Conservation (phyloP, 2,113 vertebrate species). For the Siphamia tubifer region DNA sequence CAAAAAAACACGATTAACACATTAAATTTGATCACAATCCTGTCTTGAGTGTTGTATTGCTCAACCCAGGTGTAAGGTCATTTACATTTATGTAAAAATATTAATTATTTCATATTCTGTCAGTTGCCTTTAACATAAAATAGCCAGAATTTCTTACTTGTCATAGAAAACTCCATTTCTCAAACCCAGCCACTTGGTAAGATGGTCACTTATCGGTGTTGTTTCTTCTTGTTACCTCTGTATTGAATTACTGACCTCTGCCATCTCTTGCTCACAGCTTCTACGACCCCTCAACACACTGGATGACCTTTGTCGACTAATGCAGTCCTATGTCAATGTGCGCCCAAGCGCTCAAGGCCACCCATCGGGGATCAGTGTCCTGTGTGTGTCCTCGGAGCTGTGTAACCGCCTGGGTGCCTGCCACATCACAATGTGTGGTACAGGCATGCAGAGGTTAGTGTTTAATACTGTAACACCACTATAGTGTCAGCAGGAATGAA, state of each 20-base stretch:
- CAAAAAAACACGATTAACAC: too few species aligned
- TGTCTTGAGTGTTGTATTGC: too few species aligned
- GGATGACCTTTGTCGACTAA: conserved; percentile 94
- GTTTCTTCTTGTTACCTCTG: background rate
- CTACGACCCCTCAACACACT: conserved; percentile 96
- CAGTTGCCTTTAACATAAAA: background rate
- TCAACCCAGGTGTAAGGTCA: too few species aligned
- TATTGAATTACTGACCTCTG: background rate
- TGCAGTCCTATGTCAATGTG: conserved; percentile 88
- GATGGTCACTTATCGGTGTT: background rate
- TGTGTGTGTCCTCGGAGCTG: conserved; percentile 92
- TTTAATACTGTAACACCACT: background rate
- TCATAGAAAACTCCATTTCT: background rate
- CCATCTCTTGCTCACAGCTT: conserved; percentile 77
- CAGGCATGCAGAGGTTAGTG: conserved; percentile 94
- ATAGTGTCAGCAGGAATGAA: conserved; percentile 20
- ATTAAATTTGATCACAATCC: too few species aligned
- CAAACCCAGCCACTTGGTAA: background rate
- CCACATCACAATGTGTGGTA: conserved; percentile 92
- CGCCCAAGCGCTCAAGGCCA: conserved; percentile 75
- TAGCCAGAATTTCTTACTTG: background rate
- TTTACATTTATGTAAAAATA: too few species aligned
- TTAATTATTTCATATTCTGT: background rate
- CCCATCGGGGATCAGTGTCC: conserved; percentile 83
- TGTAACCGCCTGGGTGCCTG: conserved; percentile 96